Base-by-base conservation (phyloP, 2,888 invertebrate genomes). In the Mamestra brassicae region DNA sequence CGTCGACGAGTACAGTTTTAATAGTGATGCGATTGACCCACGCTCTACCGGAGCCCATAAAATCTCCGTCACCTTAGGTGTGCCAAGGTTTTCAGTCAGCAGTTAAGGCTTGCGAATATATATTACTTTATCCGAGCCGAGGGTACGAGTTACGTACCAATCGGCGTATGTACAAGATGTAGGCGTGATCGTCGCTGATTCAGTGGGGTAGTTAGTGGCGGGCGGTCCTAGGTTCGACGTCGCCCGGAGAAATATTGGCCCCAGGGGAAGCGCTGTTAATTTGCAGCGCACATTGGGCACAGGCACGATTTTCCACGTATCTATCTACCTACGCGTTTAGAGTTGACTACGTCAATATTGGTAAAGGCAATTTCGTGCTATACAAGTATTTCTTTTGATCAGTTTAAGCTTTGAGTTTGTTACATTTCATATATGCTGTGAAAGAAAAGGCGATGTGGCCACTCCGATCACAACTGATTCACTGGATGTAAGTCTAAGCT, bases 101-200 rank as follows among this genome's bases (percentile, higher is more conserved):
- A 93, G 90, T 93, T 91, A 92, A 92, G 90, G 90, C 91, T 90
- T 89, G 88, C 86, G 90, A 92, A 92, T 93, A 92, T 92, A 94
- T 94, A 94, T 94, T 93, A 92, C 93, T 95, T 92, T 94, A 95
- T 94, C 92, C 90, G 90, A 92, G 91, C 92, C 90, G 92, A 92
- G 93, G 94, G 94, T 93, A 92, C 90, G 93, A 92, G 92, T 90
- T 89, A 90, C 92, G 94, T 95, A 94, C 92, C 96, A 96, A 96
- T 96, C 95, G 95, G 92, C 92, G 94, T 94, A 93, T 92, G 94
- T 94, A 96, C 96, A 96, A 95, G 96, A 92, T 95, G 96, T 95
- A 96, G 96, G 96, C 96, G 96, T 96, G 96, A 94, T 96, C 95
- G 94, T 92, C 92, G 95, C 96, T 96, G 96, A 96, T 96, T 96